A percentile compares a stretch with the other conserved stretches of the same genome.
These are phyloP conservation scores for Halcyon smyrnensis DNA, from an alignment of 2,797 vertebrate species.

Conservation along the genomic window DNA sequence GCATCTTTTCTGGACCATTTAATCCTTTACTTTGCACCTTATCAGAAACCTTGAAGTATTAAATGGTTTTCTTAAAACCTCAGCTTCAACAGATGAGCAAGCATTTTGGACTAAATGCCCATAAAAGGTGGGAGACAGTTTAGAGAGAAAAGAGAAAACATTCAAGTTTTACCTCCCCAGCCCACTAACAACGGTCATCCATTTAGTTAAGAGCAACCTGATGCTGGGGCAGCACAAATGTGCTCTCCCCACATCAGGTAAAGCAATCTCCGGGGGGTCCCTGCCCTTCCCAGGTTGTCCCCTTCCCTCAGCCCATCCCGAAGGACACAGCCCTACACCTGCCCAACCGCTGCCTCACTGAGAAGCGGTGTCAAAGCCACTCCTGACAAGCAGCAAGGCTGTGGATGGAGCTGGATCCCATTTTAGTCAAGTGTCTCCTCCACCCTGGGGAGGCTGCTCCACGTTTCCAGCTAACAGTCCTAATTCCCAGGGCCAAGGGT, in stretches of 20 bases:
- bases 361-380: not conserved
- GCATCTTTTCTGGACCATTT: not conserved
- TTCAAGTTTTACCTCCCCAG: not conserved
- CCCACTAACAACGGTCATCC: not conserved
- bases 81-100: not conserved
- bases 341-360: fast-evolving
- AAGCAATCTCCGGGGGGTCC: not conserved
- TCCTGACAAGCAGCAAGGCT: not conserved
- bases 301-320: not conserved
- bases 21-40: not conserved
- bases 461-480: not conserved
- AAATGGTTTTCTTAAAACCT: not conserved
- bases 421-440: not conserved
- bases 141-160: not conserved
- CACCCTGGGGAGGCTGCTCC: not conserved
- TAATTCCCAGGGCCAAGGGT: not conserved
- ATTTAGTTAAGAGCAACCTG: not conserved
- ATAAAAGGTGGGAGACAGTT: not conserved
- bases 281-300: not conserved
- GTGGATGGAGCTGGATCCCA: not conserved
- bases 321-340: not conserved
- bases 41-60: not conserved
- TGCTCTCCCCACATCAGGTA: fast-evolving
- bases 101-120: not conserved
- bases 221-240: not conserved